Evolutionary conservation across 2,113 vertebrate species (phyloP).

Genomic region (Blennius ocellaris): DNA sequence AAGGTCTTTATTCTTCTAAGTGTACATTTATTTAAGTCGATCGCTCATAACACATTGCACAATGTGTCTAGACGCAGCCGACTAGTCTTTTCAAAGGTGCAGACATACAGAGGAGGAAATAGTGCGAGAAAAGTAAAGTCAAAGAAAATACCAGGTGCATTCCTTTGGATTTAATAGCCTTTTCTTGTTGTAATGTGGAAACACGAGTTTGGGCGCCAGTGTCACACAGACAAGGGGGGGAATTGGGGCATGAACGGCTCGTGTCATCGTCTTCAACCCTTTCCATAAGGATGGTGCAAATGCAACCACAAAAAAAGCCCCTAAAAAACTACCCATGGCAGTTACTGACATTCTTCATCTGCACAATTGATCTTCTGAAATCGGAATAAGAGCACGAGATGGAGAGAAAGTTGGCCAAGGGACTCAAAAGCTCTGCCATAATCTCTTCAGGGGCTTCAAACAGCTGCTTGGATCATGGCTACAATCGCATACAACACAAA

Average conservation of each 20-base stretch:
- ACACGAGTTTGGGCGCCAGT: conserved; percentile 3
- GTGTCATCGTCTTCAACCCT: conserved; percentile 14
- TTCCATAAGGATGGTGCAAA: conserved; percentile 17
- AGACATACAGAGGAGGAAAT: neutral
- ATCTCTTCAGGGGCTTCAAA: conserved; percentile 56
- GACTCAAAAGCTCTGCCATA: conserved; percentile 37
- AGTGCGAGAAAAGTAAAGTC: neutral
- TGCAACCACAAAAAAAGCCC: conserved; percentile 1
- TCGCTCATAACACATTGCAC: conserved; percentile 17
- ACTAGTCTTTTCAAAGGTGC: conserved; percentile 8
- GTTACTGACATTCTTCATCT: conserved; percentile 26
- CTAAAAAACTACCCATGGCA: neutral
- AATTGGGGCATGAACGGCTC: conserved; percentile 9
- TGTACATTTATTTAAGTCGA: conserved; percentile 24
- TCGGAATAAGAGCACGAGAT: conserved; percentile 19
- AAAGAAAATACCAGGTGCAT: conserved; percentile 22
- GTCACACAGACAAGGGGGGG: conserved; percentile 2
- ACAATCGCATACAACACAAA: conserved; percentile 42
- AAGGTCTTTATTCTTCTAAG: conserved; percentile 10
- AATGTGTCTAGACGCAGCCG: conserved; percentile 35
- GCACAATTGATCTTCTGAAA: conserved; percentile 31
- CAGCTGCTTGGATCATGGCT: conserved; percentile 56
- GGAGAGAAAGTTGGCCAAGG: conserved; percentile 15
- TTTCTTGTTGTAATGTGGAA: conserved; percentile 4
- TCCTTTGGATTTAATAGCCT: conserved; percentile 13